Evolutionary conservation across 2,888 invertebrate species (phyloP).

Genomic region (Nomada flava): DNA sequence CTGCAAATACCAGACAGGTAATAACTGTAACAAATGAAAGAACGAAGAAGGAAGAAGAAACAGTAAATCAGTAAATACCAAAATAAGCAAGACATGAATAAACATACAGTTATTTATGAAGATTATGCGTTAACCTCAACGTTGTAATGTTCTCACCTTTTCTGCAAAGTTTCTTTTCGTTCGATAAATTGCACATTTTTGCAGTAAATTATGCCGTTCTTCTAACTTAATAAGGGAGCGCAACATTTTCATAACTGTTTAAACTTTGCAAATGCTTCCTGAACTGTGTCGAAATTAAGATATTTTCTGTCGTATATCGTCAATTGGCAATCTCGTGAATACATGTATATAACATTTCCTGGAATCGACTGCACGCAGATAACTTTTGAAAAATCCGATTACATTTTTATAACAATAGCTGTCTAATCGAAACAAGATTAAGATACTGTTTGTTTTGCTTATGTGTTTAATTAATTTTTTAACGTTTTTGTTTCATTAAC

Average conservation of each 20-base stretch:
- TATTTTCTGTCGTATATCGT: neutral
- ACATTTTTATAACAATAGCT: neutral
- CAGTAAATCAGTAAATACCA: neutral
- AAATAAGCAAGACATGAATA: neutral
- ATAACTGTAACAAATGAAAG: neutral
- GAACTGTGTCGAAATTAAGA: neutral
- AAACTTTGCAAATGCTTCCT: neutral
- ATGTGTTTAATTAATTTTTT: neutral
- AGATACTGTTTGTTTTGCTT: neutral
- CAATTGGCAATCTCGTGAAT: neutral
- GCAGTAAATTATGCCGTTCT: neutral
- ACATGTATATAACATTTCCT: neutral
- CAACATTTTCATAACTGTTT: conserved; percentile 26
- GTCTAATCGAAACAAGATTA: neutral
- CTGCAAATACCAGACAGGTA: too few relatives aligned
- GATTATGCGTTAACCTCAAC: conserved; percentile 26
- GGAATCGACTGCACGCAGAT: neutral
- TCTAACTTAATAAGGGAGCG: neutral
- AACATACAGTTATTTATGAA: neutral
- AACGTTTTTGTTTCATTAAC: too few relatives aligned
- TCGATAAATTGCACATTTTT: conserved; percentile 8
- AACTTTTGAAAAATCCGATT: neutral
- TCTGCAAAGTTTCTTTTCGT: conserved; percentile 10
- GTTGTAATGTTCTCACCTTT: conserved; percentile 25
- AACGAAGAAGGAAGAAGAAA: neutral